Percentiles rank a stretch among this genome's conserved stretches.
These are phyloP conservation scores for Osedax frankpressi DNA, from an alignment of 2,888 invertebrate species.

Conservation along the genomic window DNA sequence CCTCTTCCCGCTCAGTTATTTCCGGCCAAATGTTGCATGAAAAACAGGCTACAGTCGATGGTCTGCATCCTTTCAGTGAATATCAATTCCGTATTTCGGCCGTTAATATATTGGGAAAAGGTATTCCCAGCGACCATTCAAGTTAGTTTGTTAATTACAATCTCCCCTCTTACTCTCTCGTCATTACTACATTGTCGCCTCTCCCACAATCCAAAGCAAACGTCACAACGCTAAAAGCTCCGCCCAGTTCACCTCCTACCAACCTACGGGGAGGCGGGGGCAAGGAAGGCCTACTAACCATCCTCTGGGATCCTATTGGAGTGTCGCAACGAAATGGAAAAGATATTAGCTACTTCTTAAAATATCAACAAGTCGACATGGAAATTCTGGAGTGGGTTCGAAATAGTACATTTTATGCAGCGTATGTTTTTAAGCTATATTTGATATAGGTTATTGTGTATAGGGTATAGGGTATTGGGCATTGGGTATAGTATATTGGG, in stretches of 20 bases:
- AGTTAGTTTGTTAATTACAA: too few species aligned
- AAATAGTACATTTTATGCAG: too few species aligned
- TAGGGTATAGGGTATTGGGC: too few species aligned
- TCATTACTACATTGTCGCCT: too few species aligned
- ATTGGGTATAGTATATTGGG: too few species aligned
- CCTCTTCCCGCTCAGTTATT: too few species aligned
- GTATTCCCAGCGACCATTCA: conserved; percentile 61
- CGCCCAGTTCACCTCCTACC: conserved; percentile 62
- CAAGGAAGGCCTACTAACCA: conserved; percentile 81
- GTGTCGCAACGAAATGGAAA: conserved; percentile 71
- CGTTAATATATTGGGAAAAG: conserved; percentile 67
- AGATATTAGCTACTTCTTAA: conserved; percentile 76
- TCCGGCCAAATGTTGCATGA: too few species aligned
- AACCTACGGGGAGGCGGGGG: conserved; percentile 85
- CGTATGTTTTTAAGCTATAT: too few species aligned
- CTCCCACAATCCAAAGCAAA: conserved; percentile 27
- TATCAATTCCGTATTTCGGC: conserved; percentile 81
- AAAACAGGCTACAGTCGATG: conserved; percentile 16
- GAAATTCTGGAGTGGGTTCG: conserved; percentile 27
- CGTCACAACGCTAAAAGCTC: conserved; percentile 63
- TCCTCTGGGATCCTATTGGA: conserved; percentile 51
- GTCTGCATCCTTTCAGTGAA: conserved; percentile 69
- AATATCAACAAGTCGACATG: conserved; percentile 50
- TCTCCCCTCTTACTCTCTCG: too few species aligned
- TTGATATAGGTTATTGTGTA: too few species aligned